A percentile compares a stretch with the other conserved stretches of the same genome.
Evolutionary conservation across 2,113 vertebrate species (phyloP).

Genomic region (Octodon degus): DNA sequence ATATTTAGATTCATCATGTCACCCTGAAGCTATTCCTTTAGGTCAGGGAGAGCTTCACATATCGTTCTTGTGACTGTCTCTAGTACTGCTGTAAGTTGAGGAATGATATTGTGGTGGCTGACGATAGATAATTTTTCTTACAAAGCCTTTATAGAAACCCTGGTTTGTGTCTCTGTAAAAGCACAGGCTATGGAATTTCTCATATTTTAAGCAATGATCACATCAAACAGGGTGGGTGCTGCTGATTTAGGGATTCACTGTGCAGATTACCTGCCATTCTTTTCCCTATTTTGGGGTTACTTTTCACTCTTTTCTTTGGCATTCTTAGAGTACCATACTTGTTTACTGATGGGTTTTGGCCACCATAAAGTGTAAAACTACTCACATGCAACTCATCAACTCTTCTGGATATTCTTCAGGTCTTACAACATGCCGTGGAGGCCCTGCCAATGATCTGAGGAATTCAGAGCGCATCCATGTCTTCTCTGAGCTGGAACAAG

Average conservation of each 20-base stretch:
- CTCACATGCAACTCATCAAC: background rate
- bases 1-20: background rate
- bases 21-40: background rate
- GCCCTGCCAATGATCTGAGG: background rate
- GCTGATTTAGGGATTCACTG: background rate
- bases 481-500: background rate
- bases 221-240: background rate
- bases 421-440: background rate
- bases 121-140: background rate
- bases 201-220: background rate
- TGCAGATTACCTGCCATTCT: background rate
- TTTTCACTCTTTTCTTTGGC: background rate
- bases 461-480: background rate
- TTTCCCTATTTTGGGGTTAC: background rate
- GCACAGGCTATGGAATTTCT: background rate
- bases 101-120: background rate
- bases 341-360: background rate
- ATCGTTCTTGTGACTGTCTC: background rate
- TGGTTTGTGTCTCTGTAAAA: background rate
- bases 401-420: background rate
- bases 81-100: background rate
- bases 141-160: background rate
- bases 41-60: background rate
- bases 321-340: background rate
- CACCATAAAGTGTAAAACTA: background rate